phyloP scores from a whole-genome alignment of 2,797 vertebrate species.

The Myotis myotis region DNA sequence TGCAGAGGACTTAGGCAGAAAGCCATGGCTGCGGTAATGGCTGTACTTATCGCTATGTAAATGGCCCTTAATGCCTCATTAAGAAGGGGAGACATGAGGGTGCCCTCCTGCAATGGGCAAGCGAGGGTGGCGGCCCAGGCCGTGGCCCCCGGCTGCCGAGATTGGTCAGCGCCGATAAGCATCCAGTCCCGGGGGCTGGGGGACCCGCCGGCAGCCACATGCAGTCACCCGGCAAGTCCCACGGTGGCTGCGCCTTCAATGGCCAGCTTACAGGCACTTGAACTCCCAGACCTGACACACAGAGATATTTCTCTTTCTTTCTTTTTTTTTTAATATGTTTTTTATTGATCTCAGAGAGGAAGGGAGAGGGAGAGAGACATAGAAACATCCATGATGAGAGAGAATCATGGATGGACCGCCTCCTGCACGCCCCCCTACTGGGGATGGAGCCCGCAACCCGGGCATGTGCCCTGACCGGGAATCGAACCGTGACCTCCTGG shows the following conservation, averaged over 20 bases:
- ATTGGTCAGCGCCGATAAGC: not conserved
- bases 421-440: no score
- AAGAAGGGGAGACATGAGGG: slow-evolving; percentile 79
- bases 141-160: not conserved
- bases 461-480: no score
- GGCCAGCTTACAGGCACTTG: not conserved
- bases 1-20: slow-evolving; percentile 80
- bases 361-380: no score
- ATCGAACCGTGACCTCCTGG: no score
- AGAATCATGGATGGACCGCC: no score
- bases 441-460: no score
- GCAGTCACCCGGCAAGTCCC: not conserved
- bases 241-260: not conserved
- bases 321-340: no score
- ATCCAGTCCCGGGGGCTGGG: not conserved
- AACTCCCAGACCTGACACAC: not conserved
- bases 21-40: slow-evolving; percentile 81
- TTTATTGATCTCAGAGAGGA: no score
- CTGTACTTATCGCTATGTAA: slow-evolving; percentile 84
- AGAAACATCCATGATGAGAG: no score
- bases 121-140: not conserved
- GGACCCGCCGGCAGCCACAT: not conserved
- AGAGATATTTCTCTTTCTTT: not conserved
- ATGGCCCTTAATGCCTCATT: slow-evolving; percentile 84
- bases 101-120: slow-evolving; percentile 55